Evolutionary conservation across 2,113 vertebrate species (phyloP), one percentile per base, ranked within the genome.

Genomic region (Equus przewalskii): DNA sequence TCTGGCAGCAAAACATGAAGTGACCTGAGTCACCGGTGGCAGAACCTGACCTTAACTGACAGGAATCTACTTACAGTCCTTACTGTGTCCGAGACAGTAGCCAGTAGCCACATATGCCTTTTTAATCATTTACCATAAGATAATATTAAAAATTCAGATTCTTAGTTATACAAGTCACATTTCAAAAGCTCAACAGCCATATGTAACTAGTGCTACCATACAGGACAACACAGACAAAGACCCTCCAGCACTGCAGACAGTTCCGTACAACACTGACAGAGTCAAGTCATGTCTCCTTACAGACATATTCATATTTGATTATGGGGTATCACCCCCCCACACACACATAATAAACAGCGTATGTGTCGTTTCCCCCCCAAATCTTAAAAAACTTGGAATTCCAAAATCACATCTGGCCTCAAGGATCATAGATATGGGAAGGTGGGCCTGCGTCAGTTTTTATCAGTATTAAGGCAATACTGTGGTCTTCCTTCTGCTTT

Each of bases 101-200:
- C 60, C 76, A 70, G 46, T 13, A 80, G 22, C 4, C 22, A 19
- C 9, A 14, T 0, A 1, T 51, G 28, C 19, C 49, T 65, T 22
- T 72, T 56, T 85, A 72, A 67, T 10, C 26, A 16, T 46, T 73
- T 62, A 64, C 54, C 62, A 46, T 46, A 6, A 94, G 76, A 49
- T 60, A 72, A 72, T 69, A 90, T 58, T 54, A 24, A 86, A 87
- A 82, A 64, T 56, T 92, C 60, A 95, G 6, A 56, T 85, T 88
- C 67, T 96, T 72, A 76, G 19, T 73, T 36, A 89, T 9, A 65
- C n/a, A 26, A 89, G 70, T 18, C 70, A 65, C 78, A 72, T 70
- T 54, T 76, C 62, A 46, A 82, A 54, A 49, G 28, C 49, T 84
- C 69, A 75, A 0, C 1, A 90, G 67, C 54, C 5, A 9, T 13